Evolutionary conservation across 2,113 vertebrate species (phyloP), one percentile per base, ranked within the genome.

Genomic region (Ceyx cyanopectus): DNA sequence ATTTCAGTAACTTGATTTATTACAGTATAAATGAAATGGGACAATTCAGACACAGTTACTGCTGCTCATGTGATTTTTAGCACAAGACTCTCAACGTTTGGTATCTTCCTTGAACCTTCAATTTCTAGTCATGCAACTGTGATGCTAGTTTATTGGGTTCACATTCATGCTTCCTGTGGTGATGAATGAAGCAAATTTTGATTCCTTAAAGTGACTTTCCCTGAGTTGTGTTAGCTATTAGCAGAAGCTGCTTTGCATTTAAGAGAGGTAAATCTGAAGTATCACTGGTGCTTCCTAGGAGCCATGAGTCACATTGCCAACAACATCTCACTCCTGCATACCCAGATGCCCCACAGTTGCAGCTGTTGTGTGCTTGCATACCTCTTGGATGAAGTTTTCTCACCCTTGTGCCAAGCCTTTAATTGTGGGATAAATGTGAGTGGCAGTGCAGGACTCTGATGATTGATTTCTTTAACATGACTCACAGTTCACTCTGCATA

Each of bases 331-430:
- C 54, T 69, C 85, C 87, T 91, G 77, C 85, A 83, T 89, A 96
- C 94, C 54, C 80, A 94, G 85, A 87, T 97, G 93, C 91, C 94
- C 93, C 93, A 89, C 45, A 70, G 78, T 95, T 85, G 95, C 97
- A 98, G 97, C 97, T 98, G 97, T 91, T 94, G 66, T 93, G 95
- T 84, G 95, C 96, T 85, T 97, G 87, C 93, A 95, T 97, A 96
- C 96, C 95, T 96, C 73, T 91, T 21, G 88, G 92, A 79, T 87
- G 37, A 96, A 95, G 96, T 97, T 96, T 97, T 96, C 94, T 75
- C 73, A 90, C 91, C 93, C 95, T 89, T 21, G 68, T 97, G 97
- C 96, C 97, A 98, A 97, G 91, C 63, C 85, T 97, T 96, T 96
- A 94, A 95, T 95, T 92, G 69, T 91, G 77, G 95, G 97, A 97